These are phyloP conservation scores for Garra rufa DNA, from an alignment of 2,113 vertebrate genomes.

Conservation along the genomic window DNA sequence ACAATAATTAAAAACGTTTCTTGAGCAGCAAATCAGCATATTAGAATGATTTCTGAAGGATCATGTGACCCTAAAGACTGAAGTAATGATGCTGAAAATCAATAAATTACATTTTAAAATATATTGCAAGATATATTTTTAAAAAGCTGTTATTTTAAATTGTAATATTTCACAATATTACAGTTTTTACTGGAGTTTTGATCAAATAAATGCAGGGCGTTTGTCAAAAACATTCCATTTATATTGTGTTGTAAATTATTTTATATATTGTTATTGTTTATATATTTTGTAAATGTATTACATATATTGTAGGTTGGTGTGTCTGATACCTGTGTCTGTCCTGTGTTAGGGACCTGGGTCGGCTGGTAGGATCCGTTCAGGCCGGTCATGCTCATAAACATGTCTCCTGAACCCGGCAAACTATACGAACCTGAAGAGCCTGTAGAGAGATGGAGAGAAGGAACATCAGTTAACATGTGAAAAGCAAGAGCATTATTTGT, in stretches of 20 bases:
- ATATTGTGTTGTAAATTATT: neutral
- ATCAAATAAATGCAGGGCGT: neutral
- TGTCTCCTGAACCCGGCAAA: constrained; percentile 91
- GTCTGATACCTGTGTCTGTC: constrained; percentile 90
- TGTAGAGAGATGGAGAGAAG: constrained; percentile 79
- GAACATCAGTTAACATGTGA: neutral
- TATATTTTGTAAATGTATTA: too few species aligned
- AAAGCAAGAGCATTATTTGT: neutral
- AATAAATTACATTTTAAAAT: neutral
- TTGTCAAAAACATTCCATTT: too few species aligned
- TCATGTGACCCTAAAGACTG: neutral
- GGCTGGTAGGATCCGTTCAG: constrained; percentile 90
- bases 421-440: constrained; percentile 92
- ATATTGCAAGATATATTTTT: neutral
- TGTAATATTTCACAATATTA: neutral
- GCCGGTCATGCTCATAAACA: constrained; percentile 92
- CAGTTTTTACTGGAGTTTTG: neutral
- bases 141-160: neutral
- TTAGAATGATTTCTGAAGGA: neutral
- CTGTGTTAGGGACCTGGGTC: constrained; percentile 88
- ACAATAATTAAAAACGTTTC: neutral
- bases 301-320: constrained; percentile 14
- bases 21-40: neutral
- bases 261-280: neutral
- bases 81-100: neutral